Evolutionary conservation across 2,888 invertebrate species (phyloP).

Genomic region (Noctua fimbriata): DNA sequence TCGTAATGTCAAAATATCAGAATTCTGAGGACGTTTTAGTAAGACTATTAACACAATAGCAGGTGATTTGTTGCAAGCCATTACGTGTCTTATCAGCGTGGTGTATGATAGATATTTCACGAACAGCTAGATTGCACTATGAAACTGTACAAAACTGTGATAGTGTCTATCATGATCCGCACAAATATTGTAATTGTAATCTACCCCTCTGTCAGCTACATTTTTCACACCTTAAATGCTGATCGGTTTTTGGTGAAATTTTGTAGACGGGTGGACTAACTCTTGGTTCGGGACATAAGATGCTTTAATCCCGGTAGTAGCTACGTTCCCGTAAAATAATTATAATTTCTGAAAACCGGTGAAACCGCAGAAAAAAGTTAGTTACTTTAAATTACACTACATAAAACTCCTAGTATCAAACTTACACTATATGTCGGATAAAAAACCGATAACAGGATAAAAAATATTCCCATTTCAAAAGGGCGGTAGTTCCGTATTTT

Average conservation of each 20-base stretch:
- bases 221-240: background rate
- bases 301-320: background rate
- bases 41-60: background rate
- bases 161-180: background rate
- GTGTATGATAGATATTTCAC: background rate
- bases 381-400: background rate
- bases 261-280: background rate
- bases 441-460: conserved; percentile 20
- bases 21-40: background rate
- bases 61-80: conserved; percentile 12
- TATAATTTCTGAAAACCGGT: background rate
- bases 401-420: background rate
- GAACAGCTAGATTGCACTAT: background rate
- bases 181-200: background rate
- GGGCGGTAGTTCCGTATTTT: conserved; percentile 42
- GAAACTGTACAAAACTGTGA: background rate
- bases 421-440: background rate
- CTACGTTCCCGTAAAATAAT: background rate
- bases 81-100: background rate
- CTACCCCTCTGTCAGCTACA: background rate
- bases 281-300: background rate
- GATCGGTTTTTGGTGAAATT: background rate
- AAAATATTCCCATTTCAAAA: conserved; percentile 27
- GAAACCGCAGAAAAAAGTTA: background rate
- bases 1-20: conserved; percentile 8